These are phyloP conservation scores for Mustelus asterias DNA, from an alignment of 2,113 vertebrate genomes.

Conservation along the genomic window DNA sequence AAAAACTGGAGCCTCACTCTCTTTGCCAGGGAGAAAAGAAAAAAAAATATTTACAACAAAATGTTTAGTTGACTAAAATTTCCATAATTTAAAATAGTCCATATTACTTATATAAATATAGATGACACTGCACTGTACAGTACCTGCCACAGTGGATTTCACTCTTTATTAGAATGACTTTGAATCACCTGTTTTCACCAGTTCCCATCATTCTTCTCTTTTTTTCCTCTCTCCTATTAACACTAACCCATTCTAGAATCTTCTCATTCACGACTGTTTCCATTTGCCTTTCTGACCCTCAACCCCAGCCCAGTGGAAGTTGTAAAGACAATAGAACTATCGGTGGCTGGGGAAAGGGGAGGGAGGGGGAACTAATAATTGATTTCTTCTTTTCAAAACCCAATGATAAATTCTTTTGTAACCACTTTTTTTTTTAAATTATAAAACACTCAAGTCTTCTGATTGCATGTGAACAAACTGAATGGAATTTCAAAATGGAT, in stretches of 20 bases:
- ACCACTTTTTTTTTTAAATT: not conserved
- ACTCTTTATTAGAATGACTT: not conserved
- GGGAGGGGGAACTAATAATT: not conserved
- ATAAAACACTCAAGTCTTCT: not conserved
- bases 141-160: not conserved
- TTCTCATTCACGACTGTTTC: not conserved
- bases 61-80: not conserved
- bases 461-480: not conserved
- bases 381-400: not conserved
- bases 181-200: not conserved
- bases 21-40: not conserved
- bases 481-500: not conserved
- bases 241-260: not conserved
- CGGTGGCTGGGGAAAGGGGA: not conserved
- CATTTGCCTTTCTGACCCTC: not conserved
- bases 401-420: not conserved
- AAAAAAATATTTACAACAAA: constrained; percentile 22
- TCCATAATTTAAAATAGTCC: not conserved
- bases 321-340: not conserved
- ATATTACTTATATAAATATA: not conserved
- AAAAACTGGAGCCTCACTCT: not conserved
- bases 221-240: not conserved
- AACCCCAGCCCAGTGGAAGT: not conserved
- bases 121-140: constrained; percentile 21
- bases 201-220: constrained; percentile 1